phyloP scores from a whole-genome alignment of 2,888 invertebrate species.

The Yponomeuta evonymella region DNA sequence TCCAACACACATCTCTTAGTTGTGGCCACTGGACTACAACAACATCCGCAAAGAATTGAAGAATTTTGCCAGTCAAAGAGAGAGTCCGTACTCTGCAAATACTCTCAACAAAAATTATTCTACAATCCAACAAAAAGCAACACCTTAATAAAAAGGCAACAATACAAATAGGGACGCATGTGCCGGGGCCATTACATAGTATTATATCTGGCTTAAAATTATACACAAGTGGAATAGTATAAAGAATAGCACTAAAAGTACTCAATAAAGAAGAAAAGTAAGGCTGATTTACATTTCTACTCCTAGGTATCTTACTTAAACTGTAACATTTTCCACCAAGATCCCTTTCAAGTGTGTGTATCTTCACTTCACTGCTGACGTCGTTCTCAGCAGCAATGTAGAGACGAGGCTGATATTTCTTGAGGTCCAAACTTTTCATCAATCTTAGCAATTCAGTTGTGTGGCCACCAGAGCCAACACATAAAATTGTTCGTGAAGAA shows the following conservation, averaged over 20 bases:
- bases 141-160: constrained; percentile 84
- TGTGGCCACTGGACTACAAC: constrained; percentile 96
- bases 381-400: constrained; percentile 90
- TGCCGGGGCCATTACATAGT: constrained; percentile 97
- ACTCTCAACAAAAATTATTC: constrained; percentile 95
- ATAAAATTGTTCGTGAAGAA: constrained; percentile 72
- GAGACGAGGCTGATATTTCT: constrained; percentile 82
- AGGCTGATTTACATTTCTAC: constrained; percentile 91
- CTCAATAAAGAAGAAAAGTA: constrained; percentile 87
- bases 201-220: constrained; percentile 86
- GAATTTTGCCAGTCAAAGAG: constrained; percentile 91
- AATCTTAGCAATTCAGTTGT: constrained; percentile 95
- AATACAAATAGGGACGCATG: constrained; percentile 93
- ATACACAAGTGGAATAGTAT: constrained; percentile 81
- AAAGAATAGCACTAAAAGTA: constrained; percentile 83
- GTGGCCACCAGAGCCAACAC: constrained; percentile 92
- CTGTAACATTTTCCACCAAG: constrained; percentile 46
- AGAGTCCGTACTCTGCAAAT: constrained; percentile 93
- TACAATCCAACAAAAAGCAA: constrained; percentile 79
- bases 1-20: constrained; percentile 79
- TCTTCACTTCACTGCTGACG: constrained; percentile 82
- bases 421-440: constrained; percentile 76
- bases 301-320: constrained; percentile 83
- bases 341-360: constrained; percentile 68
- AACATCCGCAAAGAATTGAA: constrained; percentile 88